Evolutionary conservation across 2,113 vertebrate species (phyloP), one percentile per base, ranked within the genome.

Genomic region (Caranx ignobilis): DNA sequence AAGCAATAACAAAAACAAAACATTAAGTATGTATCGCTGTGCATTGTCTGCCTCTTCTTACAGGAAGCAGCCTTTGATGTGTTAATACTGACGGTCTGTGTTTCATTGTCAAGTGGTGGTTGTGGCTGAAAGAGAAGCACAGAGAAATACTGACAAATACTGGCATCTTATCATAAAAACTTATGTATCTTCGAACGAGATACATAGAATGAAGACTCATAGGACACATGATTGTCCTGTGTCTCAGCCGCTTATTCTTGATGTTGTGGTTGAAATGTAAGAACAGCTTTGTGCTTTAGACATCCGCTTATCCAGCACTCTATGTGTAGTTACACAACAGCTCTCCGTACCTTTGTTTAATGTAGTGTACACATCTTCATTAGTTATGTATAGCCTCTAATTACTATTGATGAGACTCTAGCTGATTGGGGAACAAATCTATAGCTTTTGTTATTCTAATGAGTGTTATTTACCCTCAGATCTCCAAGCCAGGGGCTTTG

Each of bases 1-100:
- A 93, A 91, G 90, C 88, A 81, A 86, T 79, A 83, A 90, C 76
- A 77, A 75, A 90, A 92, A 89, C 85, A 94, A 94, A 94, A 97
- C 96, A 97, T 96, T 95, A 97, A 97, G 96, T 88, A 95, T 95
- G 94, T 91, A 93, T 95, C 93, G 57, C 89, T 89, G 81, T 94
- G 95, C 94, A 94, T 92, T 91, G 89, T 91, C 70, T 82, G 59
- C 79, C 79, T 91, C 94, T 95, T 95, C 94, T 94, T 94, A 81
- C 93, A 94, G 94, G 94, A 90, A 89, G 87, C 75, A 75, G 81
- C 91, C 95, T 98, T 99, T 99, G 97, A 99, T 98, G 96, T 98
- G 96, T 94, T 96, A 97, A 97, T 97, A 92, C 62, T 91, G 79
- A 84, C 93, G 91, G 92, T 94, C 93, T 92, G 84, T 93, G 80